Evolutionary conservation across 2,888 invertebrate species (phyloP).

Genomic region (Nemotelus nigrinus): DNA sequence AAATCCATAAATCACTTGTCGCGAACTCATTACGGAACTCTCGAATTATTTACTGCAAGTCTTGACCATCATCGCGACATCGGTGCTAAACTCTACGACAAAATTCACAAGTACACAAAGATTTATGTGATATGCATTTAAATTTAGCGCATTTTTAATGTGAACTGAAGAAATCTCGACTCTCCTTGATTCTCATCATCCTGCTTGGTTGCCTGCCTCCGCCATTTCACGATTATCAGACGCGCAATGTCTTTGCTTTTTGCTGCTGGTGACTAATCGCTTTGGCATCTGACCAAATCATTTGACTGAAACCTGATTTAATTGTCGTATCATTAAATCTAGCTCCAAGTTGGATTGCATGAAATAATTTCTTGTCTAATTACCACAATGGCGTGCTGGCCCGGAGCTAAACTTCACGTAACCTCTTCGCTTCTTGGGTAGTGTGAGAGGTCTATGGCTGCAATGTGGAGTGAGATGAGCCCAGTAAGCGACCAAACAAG

Average conservation of each 20-base stretch:
- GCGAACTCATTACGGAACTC: neutral
- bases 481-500: neutral
- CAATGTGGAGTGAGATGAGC: neutral
- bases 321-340: conserved; percentile 18
- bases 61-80: neutral
- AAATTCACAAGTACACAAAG: conserved; percentile 1
- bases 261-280: conserved; percentile 16
- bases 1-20: no score
- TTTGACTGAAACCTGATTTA: conserved; percentile 27
- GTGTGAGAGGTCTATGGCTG: no score
- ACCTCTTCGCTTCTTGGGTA: neutral
- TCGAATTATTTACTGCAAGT: conserved; percentile 1
- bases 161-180: neutral
- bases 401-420: neutral
- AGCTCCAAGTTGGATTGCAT: conserved; percentile 7
- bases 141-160: conserved; percentile 21
- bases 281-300: conserved; percentile 35
- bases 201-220: neutral
- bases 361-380: conserved; percentile 40
- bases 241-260: neutral
- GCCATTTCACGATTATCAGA: no score
- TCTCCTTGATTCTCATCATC: neutral
- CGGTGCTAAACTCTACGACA: neutral
- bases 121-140: conserved; percentile 36
- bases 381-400: neutral